Percentiles rank a stretch among this genome's conserved stretches.
phyloP scores from a whole-genome alignment of 1,140 invertebrate genomes.

The Aphaenogaster floridana region DNA sequence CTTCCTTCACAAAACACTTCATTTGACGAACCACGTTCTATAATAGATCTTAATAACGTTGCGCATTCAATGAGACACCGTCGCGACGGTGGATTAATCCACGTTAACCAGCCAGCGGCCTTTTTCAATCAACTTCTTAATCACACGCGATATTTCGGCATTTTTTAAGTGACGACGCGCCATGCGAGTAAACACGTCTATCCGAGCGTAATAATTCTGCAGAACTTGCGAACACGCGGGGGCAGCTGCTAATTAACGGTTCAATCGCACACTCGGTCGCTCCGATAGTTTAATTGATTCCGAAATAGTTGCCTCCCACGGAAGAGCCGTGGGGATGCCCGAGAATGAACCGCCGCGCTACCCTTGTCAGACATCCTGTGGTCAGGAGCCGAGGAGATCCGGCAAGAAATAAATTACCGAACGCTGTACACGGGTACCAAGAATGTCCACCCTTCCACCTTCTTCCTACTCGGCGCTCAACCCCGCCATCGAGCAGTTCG shows the following conservation, averaged over 20 bases:
- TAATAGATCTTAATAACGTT: conserved; percentile 68
- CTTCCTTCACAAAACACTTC: conserved; percentile 69
- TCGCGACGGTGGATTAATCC: conserved; percentile 7
- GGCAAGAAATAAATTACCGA: conserved; percentile 85
- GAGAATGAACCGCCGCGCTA: conserved; percentile 75
- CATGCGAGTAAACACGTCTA: background rate
- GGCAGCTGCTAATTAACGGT: conserved; percentile 78
- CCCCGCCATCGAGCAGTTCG: conserved; percentile 64
- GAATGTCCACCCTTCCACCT: conserved; percentile 78
- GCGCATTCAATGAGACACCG: background rate
- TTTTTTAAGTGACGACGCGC: background rate
- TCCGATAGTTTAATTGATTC: conserved; percentile 86
- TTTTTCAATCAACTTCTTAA: background rate
- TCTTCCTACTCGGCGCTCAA: conserved; percentile 40
- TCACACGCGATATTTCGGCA: background rate
- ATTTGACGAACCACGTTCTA: conserved; percentile 66
- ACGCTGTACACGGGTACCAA: conserved; percentile 67
- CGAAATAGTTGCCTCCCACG: conserved; percentile 82
- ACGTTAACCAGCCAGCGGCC: background rate
- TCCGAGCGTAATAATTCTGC: conserved; percentile 47
- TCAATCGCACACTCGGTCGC: conserved; percentile 72
- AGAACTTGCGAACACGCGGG: conserved; percentile 28
- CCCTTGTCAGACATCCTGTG: conserved; percentile 78
- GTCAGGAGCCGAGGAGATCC: conserved; percentile 73
- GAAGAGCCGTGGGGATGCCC: conserved; percentile 52